These are phyloP conservation scores for Lasioglossum marginatum DNA, from an alignment of 2,888 invertebrate species.

Conservation along the genomic window DNA sequence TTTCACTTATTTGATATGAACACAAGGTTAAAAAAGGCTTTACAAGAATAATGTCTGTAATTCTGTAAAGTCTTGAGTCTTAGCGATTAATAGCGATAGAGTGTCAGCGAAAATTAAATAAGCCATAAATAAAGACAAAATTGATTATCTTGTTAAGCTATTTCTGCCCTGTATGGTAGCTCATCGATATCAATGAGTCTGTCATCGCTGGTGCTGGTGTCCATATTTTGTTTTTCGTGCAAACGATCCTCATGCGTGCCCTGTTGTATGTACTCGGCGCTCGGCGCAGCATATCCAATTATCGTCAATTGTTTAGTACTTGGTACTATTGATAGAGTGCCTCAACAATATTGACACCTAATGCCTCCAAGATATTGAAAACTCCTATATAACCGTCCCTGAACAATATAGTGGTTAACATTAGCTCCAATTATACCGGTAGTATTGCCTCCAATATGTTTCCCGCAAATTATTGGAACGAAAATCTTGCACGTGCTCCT, in stretches of 20 bases:
- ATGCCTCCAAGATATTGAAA: neutral
- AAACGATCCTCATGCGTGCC: neutral
- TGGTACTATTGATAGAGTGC: neutral
- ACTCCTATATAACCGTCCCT: neutral
- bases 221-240: neutral
- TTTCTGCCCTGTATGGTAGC: neutral
- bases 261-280: neutral
- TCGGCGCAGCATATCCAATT: neutral
- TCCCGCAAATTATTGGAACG: neutral
- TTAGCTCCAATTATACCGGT: neutral
- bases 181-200: neutral
- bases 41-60: neutral
- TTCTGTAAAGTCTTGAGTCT: neutral
- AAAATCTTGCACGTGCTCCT: neutral
- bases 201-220: neutral
- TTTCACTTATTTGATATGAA: neutral
- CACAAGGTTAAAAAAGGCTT: neutral
- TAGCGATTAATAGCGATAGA: neutral
- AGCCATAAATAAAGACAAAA: neutral
- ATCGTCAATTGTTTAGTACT: conserved; percentile 4
- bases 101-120: neutral
- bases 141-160: neutral
- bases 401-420: neutral
- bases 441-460: neutral
- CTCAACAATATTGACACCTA: conserved; percentile 8